Evolutionary conservation across 2,888 invertebrate species (phyloP), one percentile per base, ranked within the genome.

Genomic region (Abrostola tripartita): DNA sequence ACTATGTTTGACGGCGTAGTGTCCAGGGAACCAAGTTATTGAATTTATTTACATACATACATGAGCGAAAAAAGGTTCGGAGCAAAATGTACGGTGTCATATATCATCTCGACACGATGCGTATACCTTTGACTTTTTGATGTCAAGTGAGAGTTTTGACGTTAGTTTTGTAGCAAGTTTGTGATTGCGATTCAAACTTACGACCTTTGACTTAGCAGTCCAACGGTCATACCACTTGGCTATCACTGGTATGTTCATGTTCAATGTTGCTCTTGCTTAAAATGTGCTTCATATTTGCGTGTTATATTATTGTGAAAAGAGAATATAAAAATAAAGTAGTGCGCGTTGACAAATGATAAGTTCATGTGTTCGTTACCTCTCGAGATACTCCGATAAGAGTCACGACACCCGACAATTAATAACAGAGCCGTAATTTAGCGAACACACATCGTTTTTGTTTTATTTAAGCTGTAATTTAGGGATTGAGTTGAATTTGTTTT

Each of bases 31-130:
- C 79, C 56, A 74, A 84, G 80, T 88, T 89, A 89, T 88, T 88
- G 88, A 89, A 88, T 89, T 86, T 88, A 89, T 89, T 88, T 88
- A 88, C 88, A 88, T 88, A 82, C 80, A 81, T 83, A 80, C 80
- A 81, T 82, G 78, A 73, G 64, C 74, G 74, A 70, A 74, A 79
- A 84, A 85, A 78, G 81, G 74, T 70, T 73, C 64, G 64, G 68
- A 77, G 81, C 79, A 84, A 79, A 79, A 79, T 77, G 59, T 73
- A 42, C 37, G 54, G 58, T 68, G 60, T 72, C 68, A 75, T 79
- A 78, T 72, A 79, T 77, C 77, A 79, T 69, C 71, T 67, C 65
- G 55, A 61, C 59, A 52, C 57, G 71, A 68, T 53, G 52, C 52
- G 35, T 69, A 61, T 78, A 63, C 60, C 54, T 65, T n/a, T 60